A percentile compares a stretch with the other conserved stretches of the same genome.
Evolutionary conservation across 2,888 invertebrate genomes (phyloP).

Genomic region (Chrysolina haemoptera): DNA sequence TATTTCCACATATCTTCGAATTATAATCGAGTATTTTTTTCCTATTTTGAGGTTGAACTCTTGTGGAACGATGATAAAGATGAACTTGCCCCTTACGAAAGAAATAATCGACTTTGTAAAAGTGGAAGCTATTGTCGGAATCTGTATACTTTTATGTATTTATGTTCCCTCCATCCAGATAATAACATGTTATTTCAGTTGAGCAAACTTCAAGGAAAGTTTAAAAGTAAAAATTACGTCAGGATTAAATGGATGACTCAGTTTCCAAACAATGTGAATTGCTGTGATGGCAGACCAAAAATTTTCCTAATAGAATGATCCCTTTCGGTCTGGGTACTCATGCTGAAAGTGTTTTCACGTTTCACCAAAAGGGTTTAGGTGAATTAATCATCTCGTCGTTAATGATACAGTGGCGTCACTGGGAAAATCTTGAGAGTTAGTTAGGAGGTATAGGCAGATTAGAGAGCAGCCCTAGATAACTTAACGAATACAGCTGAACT

Average conservation of each 20-base stretch:
- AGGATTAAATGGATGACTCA: no score
- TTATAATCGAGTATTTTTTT: no score
- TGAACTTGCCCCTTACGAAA: no score
- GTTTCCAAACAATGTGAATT: neutral
- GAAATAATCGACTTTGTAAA: no score
- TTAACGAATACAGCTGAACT: no score
- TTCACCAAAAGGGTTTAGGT: neutral
- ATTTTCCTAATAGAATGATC: neutral
- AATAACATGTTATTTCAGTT: neutral
- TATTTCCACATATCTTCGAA: no score
- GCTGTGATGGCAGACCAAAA: neutral
- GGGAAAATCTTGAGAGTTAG: neutral
- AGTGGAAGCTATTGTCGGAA: no score
- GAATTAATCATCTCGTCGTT: neutral
- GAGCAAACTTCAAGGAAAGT: neutral
- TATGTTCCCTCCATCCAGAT: neutral
- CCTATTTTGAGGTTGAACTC: no score
- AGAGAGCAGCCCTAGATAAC: neutral
- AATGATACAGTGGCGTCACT: neutral
- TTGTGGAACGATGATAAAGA: no score
- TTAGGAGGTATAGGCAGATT: neutral
- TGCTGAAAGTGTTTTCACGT: neutral
- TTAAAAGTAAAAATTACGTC: neutral
- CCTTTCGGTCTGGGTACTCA: neutral
- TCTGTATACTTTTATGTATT: neutral